Base-by-base conservation (phyloP, 2,797 vertebrate genomes). In the Phrynocephalus forsythii region DNA sequence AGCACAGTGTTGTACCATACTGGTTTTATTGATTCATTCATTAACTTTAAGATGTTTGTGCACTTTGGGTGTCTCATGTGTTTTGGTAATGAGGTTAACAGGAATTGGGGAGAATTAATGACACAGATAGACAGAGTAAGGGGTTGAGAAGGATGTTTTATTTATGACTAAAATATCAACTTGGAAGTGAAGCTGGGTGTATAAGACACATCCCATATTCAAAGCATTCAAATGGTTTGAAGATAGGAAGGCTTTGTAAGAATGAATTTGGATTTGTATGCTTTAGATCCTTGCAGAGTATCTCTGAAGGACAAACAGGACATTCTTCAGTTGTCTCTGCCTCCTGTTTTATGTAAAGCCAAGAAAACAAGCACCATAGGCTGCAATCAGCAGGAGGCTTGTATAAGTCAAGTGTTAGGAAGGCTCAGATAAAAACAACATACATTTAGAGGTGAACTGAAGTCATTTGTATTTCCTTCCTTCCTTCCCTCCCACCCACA, bases 221-320 rank as follows among this genome's bases (percentile, higher is more conserved):
- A 50, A 11, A 11, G 7, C 44, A 77, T 88, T 73, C 15, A 67
- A 28, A 22, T 75, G 50, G 75, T 82, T 76, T 87, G 28, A 52
- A 56, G 22, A 56, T 60, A 10, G 50, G 13, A 77, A 87, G 8
- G 1, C 9, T 63, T 79, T 79, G 38, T 60, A 80, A 80, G 48
- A 68, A 75, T 85, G 38, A 48, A 83, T 72, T 33, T 73, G 11
- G 30, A 84, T 66, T 10, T 88, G 38, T 67, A 84, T 67, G 52
- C 56, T 71, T 78, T 84, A 72, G 48, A 10, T 63, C 66, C 63
- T 83, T 79, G 26, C 48, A 38, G 82, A 48, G 48, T 76, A 87
- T 48, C 75, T 83, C 75, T 30, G 75, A 71, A 83, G 67, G 81
- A n/a, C 30, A 78, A 48, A 77, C 63, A 87, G 72, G 71, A 56